Base-by-base conservation (phyloP, 2,888 invertebrate genomes). In the Oscheius sp. region DNA sequence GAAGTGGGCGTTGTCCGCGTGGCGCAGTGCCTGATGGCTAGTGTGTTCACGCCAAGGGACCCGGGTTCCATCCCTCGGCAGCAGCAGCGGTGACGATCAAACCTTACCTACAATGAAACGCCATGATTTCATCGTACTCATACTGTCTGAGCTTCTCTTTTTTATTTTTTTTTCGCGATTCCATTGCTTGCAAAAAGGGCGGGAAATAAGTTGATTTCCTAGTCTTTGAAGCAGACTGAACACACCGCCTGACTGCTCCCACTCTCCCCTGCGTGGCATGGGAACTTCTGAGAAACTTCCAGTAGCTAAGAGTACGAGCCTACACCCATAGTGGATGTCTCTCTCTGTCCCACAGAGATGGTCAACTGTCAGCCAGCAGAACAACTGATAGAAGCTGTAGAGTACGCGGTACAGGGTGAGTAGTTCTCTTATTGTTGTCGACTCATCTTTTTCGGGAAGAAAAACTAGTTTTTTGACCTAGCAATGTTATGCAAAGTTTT, bases 381-480 rank as follows among this genome's bases (percentile, higher is more conserved):
- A 4, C 63, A 63, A 29, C 48, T 63, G n/a, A 5, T 48, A 10
- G 50, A n/a, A 11, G 21, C 48, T 2, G 7, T 63, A 7, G 63
- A 63, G 48, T 63, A 63, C 48, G 63, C 7, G 10, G 33, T 21
- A 48, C 63, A 63, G 48, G 63, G 63, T 63, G n/a, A 33, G 37
- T 60, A 33, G 21, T 21, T 21, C 21, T 21, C 21, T 21, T 21
- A 21, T 21, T 21, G 21, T 0, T 21, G 21, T 21, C 21, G 21
- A 21, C 21, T 21, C 21, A 21, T 21, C 21, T 21, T 21, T 21
- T 21, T 21, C 21, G 21, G 21, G 21, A 21, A 21, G 21, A 21
- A 21, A 21, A 21, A 21, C 21, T 21, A 21, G 21, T 21, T 21
- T 21, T 21, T 21, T 21, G 21, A 21, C 21, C 21, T 21, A 21